These are phyloP conservation scores for Enteromius argenteus DNA, from an alignment of 2,797 vertebrate genomes.

Conservation along the genomic window DNA sequence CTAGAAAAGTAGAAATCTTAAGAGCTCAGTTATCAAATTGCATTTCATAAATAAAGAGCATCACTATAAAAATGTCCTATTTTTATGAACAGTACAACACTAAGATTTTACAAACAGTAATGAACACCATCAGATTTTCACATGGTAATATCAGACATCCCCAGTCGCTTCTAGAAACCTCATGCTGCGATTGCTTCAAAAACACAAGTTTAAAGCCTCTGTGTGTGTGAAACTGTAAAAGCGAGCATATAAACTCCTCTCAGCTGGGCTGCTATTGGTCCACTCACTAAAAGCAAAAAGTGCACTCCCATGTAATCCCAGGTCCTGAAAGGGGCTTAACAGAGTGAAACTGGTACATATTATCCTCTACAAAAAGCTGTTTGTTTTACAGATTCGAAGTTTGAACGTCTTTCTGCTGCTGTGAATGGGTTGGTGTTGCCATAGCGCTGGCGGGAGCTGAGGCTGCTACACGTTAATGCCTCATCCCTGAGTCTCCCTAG, in stretches of 20 bases:
- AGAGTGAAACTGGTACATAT: conserved; percentile 59
- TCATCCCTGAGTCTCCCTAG: conserved; percentile 56
- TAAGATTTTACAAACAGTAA: not conserved
- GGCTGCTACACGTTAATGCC: conserved; percentile 61
- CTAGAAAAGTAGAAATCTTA: not conserved
- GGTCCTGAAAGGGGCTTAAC: conserved; percentile 60
- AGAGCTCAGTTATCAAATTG: not conserved
- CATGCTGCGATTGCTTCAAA: not conserved
- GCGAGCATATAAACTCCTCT: conserved; percentile 16
- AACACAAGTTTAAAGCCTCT: not conserved
- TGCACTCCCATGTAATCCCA: conserved; percentile 48
- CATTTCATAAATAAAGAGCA: not conserved
- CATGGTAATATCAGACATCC: not conserved
- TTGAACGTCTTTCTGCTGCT: conserved; percentile 61
- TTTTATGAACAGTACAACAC: not conserved
- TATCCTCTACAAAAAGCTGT: conserved; percentile 59
- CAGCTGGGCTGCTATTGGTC: conserved; percentile 18
- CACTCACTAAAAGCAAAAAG: conserved; percentile 29
- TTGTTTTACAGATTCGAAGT: conserved; percentile 67
- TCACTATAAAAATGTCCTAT: not conserved
- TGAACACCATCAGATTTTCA: conserved; percentile 11
- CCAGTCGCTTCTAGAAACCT: conserved; percentile 1
- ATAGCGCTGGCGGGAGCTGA: conserved; percentile 50
- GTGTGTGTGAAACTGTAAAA: conserved; percentile 18
- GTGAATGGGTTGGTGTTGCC: conserved; percentile 62